phyloP scores from a whole-genome alignment of 2,888 invertebrate genomes.

The Phymatocera aterrima region DNA sequence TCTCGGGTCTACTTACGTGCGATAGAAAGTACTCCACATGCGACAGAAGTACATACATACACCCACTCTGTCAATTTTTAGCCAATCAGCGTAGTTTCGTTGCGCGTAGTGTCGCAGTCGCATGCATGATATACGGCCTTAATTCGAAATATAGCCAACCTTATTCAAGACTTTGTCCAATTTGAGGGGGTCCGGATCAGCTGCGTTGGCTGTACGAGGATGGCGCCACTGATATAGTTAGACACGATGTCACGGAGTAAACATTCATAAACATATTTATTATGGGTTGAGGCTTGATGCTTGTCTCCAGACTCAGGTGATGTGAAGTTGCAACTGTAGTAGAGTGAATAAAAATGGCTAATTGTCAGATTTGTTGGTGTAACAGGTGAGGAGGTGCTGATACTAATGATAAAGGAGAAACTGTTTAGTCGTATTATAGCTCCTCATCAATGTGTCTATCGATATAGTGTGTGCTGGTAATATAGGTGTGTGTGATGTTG shows the following conservation, averaged over 20 bases:
- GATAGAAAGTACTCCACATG: too few relatives aligned
- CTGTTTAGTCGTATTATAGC: neutral
- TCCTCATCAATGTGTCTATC: neutral
- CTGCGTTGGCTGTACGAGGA: too few relatives aligned
- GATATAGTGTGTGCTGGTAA: conserved; percentile 33
- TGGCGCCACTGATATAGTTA: conserved; percentile 35
- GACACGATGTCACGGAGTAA: conserved; percentile 43
- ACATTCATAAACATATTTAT: conserved; percentile 43
- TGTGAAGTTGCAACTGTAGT: conserved; percentile 56
- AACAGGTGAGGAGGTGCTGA: conserved; percentile 69
- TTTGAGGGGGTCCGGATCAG: too few relatives aligned
- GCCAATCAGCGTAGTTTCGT: too few relatives aligned
- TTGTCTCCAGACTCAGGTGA: conserved; percentile 48
- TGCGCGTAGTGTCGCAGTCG: too few relatives aligned
- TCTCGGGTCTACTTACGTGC: too few relatives aligned
- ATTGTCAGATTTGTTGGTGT: conserved; percentile 69
- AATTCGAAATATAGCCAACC: too few relatives aligned
- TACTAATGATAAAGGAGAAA: conserved; percentile 46
- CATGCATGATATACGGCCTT: too few relatives aligned
- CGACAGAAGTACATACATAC: too few relatives aligned
- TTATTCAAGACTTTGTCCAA: too few relatives aligned
- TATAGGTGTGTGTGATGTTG: conserved; percentile 27
- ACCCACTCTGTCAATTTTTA: too few relatives aligned
- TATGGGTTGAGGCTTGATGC: conserved; percentile 32
- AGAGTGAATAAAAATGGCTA: conserved; percentile 72